Evolutionary conservation across 2,797 vertebrate species (phyloP), one percentile per base, ranked within the genome.

Genomic region (Pagetopsis macropterus): DNA sequence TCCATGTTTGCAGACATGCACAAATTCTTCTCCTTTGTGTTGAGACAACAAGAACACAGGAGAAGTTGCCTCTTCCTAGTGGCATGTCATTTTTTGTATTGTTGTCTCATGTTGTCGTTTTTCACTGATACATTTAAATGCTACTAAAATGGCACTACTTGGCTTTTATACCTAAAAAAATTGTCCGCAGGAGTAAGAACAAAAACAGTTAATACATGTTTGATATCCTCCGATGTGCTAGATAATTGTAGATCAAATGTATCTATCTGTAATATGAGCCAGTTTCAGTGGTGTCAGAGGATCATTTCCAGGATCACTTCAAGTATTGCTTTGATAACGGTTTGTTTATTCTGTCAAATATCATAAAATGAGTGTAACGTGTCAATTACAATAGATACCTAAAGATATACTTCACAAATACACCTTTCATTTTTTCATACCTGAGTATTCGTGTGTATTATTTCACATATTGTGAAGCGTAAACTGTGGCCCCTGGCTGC

Each of bases 401-500:
- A 45, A 13, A 19, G 55, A n/a, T 57, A 37, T 56, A 56, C 54
- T 17, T 37, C 23, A 56, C 54, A 37, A 16, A 56, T 37, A 5
- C 17, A n/a, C 4, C 17, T 56, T 56, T 21, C 14, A 23, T 52
- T 2, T 23, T 7, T 37, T 17, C 33, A 56, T 8, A 54, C 15
- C 0, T 16, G 51, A 31, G 14, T 54, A 54, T 54, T 15, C 16
- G 37, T 65, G 31, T 59, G 37, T 63, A 60, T 31, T 51, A 3
- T 27, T 60, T 45, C 56, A 61, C 48, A 65, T 41, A 16, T 41
- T 17, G 37, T 11, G 46, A 41, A 17, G 37, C 48, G 72, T 49
- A 60, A 58, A 48, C 43, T 1, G 12, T 59, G 10, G 61, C 45
- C 43, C 27, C 44, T 15, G 3, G 14, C 48, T 23, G 33, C 50